Conservation (phyloP, 2,113 vertebrate species). For the Rhinolophus ferrumequinum region DNA sequence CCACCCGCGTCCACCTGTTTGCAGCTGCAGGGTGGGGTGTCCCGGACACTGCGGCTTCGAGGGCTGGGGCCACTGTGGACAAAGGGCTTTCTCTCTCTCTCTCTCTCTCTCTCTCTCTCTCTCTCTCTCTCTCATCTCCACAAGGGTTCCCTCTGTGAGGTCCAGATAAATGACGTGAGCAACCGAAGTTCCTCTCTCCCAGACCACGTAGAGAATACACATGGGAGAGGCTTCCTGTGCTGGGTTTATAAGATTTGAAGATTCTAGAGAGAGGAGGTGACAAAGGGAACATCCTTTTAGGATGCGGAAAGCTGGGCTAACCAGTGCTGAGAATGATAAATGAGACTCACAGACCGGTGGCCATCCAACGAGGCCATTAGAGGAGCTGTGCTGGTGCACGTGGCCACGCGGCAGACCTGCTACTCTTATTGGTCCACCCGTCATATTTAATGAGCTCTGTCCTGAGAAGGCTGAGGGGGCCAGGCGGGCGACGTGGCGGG, state of each 20-base stretch:
- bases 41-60: not conserved
- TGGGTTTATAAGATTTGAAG: not conserved
- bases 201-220: accelerated
- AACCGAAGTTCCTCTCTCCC: not conserved
- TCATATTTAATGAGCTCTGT: not conserved
- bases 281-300: not conserved
- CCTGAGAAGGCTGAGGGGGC: not conserved
- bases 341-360: no score
- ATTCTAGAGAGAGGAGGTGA: not conserved
- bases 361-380: not conserved
- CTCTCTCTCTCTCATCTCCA: no score
- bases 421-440: accelerated
- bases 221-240: not conserved
- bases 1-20: accelerated
- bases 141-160: not conserved
- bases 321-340: not conserved
- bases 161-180: accelerated
- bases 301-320: not conserved
- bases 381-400: accelerated
- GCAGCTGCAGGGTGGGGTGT: accelerated
- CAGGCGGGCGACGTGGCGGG: accelerated
- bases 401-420: not conserved
- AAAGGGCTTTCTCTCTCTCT: no score
- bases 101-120: not conserved
- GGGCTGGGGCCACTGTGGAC: not conserved